Percentiles rank a stretch among this genome's conserved stretches.
Evolutionary conservation across 2,888 invertebrate genomes (phyloP).

Genomic region (Hemistola chrysoprasaria): DNA sequence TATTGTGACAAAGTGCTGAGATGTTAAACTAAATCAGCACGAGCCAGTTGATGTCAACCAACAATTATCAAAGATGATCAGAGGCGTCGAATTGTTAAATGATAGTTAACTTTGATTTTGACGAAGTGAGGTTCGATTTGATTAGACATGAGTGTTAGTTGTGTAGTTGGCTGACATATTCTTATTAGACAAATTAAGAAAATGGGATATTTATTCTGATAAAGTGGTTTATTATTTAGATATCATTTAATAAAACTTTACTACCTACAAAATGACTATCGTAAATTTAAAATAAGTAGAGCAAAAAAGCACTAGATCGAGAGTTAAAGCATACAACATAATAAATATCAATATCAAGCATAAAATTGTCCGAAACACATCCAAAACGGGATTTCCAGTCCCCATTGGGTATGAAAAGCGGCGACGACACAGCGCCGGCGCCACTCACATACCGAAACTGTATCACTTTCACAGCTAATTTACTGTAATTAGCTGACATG

Average conservation of each 20-base stretch:
- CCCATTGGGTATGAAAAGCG: conserved; percentile 3
- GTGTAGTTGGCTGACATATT: conserved; percentile 12
- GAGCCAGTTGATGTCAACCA: conserved; percentile 22
- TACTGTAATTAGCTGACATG: conserved; percentile 15
- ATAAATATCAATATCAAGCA: neutral
- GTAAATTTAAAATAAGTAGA: no score
- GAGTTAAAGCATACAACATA: no score
- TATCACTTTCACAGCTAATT: conserved; percentile 27
- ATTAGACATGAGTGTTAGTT: conserved; percentile 29
- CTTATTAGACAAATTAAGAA: no score
- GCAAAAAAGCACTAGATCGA: no score
- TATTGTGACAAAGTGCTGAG: conserved; percentile 5
- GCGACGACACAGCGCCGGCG: conserved; percentile 6
- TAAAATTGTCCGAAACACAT: neutral
- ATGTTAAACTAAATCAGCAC: conserved; percentile 14
- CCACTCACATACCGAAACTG: conserved; percentile 18
- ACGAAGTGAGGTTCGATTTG: conserved; percentile 28
- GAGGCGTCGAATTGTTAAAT: conserved; percentile 33
- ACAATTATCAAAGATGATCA: conserved; percentile 27
- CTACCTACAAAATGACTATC: no score
- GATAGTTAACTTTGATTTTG: conserved; percentile 26
- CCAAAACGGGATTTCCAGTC: conserved; percentile 6
- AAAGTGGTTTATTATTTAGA: no score
- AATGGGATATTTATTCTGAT: no score
- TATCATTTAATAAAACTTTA: no score